A percentile compares a stretch with the other conserved stretches of the same genome.
These are phyloP conservation scores for Hyperopisus bebe DNA, from an alignment of 2,113 vertebrate species.

Conservation along the genomic window DNA sequence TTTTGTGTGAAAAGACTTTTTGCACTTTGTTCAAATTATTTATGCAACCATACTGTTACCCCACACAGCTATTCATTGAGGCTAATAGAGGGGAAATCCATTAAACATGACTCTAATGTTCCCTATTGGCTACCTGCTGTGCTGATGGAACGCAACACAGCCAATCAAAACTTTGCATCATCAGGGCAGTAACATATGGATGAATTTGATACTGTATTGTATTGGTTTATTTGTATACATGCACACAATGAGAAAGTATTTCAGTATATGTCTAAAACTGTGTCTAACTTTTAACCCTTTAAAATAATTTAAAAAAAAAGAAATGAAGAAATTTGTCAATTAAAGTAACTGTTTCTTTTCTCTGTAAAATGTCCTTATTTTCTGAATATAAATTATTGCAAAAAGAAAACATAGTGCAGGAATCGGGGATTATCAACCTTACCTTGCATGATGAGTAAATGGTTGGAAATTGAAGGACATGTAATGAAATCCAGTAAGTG, in stretches of 20 bases:
- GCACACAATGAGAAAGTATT: neutral
- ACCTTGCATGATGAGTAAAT: neutral
- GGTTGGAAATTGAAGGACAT: neutral
- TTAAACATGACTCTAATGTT: neutral
- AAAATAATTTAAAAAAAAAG: too few relatives aligned
- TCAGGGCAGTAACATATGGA: neutral
- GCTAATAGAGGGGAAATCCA: neutral
- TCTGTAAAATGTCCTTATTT: neutral
- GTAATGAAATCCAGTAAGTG: neutral
- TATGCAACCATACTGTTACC: neutral
- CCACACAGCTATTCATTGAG: neutral
- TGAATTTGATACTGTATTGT: neutral
- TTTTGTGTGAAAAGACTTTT: neutral
- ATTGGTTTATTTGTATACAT: neutral
- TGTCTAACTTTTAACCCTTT: too few relatives aligned
- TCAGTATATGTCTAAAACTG: neutral
- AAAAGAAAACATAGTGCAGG: neutral
- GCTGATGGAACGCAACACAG: neutral
- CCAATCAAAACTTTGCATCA: neutral
- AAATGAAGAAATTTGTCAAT: neutral
- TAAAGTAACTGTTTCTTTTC: neutral
- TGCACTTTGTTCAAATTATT: neutral
- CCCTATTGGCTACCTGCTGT: neutral
- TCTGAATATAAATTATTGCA: neutral
- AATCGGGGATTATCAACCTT: neutral